Evolutionary conservation across 2,797 vertebrate species (phyloP).

Genomic region (Remorina albescens): DNA sequence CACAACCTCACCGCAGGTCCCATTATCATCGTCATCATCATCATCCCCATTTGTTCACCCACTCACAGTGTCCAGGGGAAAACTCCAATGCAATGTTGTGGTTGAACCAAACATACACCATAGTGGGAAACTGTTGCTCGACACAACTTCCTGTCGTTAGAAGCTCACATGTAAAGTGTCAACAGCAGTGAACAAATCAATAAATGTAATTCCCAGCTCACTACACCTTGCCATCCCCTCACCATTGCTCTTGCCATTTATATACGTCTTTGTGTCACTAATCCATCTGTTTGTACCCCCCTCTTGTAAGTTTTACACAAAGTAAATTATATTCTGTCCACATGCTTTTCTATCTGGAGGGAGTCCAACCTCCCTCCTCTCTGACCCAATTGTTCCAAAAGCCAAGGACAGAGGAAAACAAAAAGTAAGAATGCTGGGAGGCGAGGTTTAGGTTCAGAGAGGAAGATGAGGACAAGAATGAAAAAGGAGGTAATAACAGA

Average conservation of each 20-base stretch:
- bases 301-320: slow-evolving; percentile 13
- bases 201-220: slow-evolving; percentile 26
- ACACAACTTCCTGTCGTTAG: slow-evolving; percentile 61
- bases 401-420: slow-evolving; percentile 28
- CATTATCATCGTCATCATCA: no score
- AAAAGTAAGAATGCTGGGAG: slow-evolving; percentile 20
- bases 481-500: slow-evolving; percentile 13
- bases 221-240: background rate
- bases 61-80: slow-evolving; percentile 3
- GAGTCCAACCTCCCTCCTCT: slow-evolving; percentile 33
- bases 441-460: slow-evolving; percentile 3
- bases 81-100: slow-evolving; percentile 6
- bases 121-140: slow-evolving; percentile 64
- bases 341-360: slow-evolving; percentile 32
- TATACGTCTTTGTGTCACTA: background rate
- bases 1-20: slow-evolving; percentile 32
- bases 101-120: background rate
- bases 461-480: slow-evolving; percentile 7
- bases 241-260: background rate
- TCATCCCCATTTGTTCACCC: slow-evolving; percentile 8
- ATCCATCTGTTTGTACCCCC: slow-evolving; percentile 5
- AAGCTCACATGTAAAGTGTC: slow-evolving; percentile 53
- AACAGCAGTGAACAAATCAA: slow-evolving; percentile 49
- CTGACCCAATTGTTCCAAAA: slow-evolving; percentile 38
- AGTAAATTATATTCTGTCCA: slow-evolving; percentile 28